Base-by-base conservation (phyloP, 1,140 invertebrate genomes). In the Macrobrachium rosenbergii region DNA sequence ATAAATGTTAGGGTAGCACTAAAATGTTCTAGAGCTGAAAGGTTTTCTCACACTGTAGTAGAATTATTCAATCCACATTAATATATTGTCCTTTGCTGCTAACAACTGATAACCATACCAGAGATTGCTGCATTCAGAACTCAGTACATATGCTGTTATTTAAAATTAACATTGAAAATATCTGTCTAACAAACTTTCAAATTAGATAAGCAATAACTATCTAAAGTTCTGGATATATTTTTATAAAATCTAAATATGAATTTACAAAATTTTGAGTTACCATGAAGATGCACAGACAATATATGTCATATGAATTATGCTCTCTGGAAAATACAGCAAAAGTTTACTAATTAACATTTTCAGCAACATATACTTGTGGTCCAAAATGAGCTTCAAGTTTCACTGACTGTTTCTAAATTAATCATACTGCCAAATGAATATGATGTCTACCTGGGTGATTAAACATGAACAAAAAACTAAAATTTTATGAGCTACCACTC, bases 1-100 rank as follows among this genome's bases (percentile, higher is more conserved):
- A 81, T 81, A 81, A 81, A 81, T 63, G 63, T 81, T 67, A n/a
- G 79, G 60, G 79, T 81, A 81, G 79, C 79, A 81, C 79, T 81
- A 81, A 81, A 81, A 81, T 81, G 79, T 60, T 81, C 63, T 62
- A 59, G 60, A 67, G 79, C 45, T 81, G 62, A 81, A 81, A 81
- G 79, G 62, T 81, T 81, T 45, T 45, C 63, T 43, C 63, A 81
- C 79, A 81, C 12, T 52, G 79, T 63, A 80, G 59, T 80, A 81
- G 37, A 81, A 81, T 60, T 81, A 67, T 81, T 67, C 10, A 63
- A 43, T 80, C 69, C 69, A 72, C 37, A 37, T 62, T 67, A 64
- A 81, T 43, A 81, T 64, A 81, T 67, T 67, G 43, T 59, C 63
- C 45, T 45, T 72, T 72, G 12, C 21, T 21, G 69, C 37, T 72